These are phyloP conservation scores for Australoheros scitulus DNA, from an alignment of 2,113 vertebrate species.

Conservation along the genomic window DNA sequence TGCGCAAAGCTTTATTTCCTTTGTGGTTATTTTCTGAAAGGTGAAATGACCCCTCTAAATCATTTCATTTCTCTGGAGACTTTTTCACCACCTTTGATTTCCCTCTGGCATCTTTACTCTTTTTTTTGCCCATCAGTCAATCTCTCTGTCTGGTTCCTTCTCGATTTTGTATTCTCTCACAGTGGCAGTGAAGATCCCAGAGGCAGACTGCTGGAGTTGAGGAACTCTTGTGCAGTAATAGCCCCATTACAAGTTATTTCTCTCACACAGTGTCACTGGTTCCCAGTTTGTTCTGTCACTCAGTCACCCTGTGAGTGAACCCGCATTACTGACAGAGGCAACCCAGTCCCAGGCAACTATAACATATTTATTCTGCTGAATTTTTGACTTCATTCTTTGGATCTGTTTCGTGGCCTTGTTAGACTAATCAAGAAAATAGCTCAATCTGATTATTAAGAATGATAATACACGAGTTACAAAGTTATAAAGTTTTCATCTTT, in stretches of 20 bases:
- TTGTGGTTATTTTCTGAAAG: neutral
- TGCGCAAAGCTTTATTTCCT: constrained; percentile 9
- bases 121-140: constrained; percentile 15
- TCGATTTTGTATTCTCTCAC: constrained; percentile 32
- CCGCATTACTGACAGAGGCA: constrained; percentile 42
- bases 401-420: neutral
- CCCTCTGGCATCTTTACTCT: constrained; percentile 18
- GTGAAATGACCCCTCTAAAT: neutral
- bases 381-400: neutral
- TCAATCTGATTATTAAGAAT: neutral
- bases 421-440: neutral
- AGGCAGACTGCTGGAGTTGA: constrained; percentile 36
- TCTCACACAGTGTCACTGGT: constrained; percentile 27
- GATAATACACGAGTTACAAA: neutral
- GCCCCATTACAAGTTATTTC: constrained; percentile 51
- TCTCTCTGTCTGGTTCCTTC: neutral
- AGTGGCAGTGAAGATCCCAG: constrained; percentile 20
- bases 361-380: neutral
- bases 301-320: constrained; percentile 42
- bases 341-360: neutral
- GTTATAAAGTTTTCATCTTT: neutral
- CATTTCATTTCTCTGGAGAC: neutral
- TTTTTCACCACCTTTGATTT: constrained; percentile 23
- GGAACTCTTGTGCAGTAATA: constrained; percentile 46
- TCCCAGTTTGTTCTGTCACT: constrained; percentile 17